Base-by-base conservation (phyloP, 2,797 vertebrate species). In the Garrulus glandarius region DNA sequence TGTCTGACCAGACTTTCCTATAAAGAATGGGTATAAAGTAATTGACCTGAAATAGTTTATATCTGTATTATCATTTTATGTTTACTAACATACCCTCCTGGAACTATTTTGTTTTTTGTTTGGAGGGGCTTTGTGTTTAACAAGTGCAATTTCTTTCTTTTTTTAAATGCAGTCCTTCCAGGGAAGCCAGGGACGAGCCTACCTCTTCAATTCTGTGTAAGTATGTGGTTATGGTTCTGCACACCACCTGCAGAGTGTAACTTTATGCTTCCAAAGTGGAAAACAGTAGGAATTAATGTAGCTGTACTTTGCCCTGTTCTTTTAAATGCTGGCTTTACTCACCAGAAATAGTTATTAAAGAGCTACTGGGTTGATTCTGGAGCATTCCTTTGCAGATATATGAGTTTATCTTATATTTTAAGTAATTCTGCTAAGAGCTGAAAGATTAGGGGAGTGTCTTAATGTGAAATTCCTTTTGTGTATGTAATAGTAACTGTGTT, bases 151-250 rank as follows among this genome's bases (percentile, higher is more conserved):
- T 29, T 55, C 44, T 27, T 82, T 71, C 26, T 41, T 36, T 68
- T 80, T 67, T 87, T 75, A 32, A 3, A 71, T 95, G 64, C 98
- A 99, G 99, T 99, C 99, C 96, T 99, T 99, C 98, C 99, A 99
- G 98, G 99, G 99, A 92, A 99, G 99, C 96, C 99, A 99, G 97
- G 99, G 99, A 92, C 98, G 99, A 98, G 99, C 99, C 97, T 99
- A 99, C 98, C 99, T 99, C 98, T 99, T 99, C 97, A 99, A 99
- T 95, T 99, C 99, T 65, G 99, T 99, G 99, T 99, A 97, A 99
- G 99, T 99, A 92, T 50, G 11, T 84, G 78, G 3, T 43, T 69
- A 7, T 19, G 24, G 43, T n/a, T 90, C 34, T 84, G 65, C 47
- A 63, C 26, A 6, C 7, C 65, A 9, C n/a, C 61, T 81, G 14